Percentiles rank a stretch among this genome's conserved stretches.
Evolutionary conservation across 2,888 invertebrate genomes (phyloP).

Genomic region (Ophion slaviceki): DNA sequence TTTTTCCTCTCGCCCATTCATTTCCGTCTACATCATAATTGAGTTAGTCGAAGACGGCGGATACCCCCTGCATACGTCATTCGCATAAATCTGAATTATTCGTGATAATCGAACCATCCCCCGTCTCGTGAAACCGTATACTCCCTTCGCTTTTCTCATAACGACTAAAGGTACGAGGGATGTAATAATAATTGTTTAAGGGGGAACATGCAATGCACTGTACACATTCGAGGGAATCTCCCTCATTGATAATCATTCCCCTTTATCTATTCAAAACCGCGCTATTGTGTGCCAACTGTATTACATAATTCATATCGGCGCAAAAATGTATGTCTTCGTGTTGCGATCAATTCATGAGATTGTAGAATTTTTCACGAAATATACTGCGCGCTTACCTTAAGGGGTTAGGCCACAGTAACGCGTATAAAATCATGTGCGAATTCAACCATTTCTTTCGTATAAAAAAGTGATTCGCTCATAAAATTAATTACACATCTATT

Average conservation of each 20-base stretch:
- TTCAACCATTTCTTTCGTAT: too few relatives aligned
- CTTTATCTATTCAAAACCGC: background rate
- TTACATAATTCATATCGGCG: too few relatives aligned
- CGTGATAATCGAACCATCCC: background rate
- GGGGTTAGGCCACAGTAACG: too few relatives aligned
- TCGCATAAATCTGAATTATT: conserved; percentile 30
- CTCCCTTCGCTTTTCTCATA: background rate
- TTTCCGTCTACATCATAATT: background rate
- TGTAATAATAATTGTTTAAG: conserved; percentile 41
- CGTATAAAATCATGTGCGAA: too few relatives aligned
- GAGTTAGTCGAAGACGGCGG: background rate
- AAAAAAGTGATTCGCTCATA: too few relatives aligned
- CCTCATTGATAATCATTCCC: conserved; percentile 43
- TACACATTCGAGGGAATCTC: background rate
- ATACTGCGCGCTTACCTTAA: too few relatives aligned
- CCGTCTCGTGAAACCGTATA: background rate
- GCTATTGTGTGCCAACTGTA: too few relatives aligned
- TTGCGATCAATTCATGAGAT: too few relatives aligned
- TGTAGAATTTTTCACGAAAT: too few relatives aligned
- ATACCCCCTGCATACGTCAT: background rate
- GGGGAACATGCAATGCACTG: conserved; percentile 1
- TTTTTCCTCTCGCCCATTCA: conserved; percentile 4
- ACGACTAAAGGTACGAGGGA: conserved; percentile 21
- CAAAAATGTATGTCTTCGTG: too few relatives aligned
- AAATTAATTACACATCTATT: too few relatives aligned